Conservation (phyloP, 1,140 invertebrate genomes). For the Lycorma delicatula region DNA sequence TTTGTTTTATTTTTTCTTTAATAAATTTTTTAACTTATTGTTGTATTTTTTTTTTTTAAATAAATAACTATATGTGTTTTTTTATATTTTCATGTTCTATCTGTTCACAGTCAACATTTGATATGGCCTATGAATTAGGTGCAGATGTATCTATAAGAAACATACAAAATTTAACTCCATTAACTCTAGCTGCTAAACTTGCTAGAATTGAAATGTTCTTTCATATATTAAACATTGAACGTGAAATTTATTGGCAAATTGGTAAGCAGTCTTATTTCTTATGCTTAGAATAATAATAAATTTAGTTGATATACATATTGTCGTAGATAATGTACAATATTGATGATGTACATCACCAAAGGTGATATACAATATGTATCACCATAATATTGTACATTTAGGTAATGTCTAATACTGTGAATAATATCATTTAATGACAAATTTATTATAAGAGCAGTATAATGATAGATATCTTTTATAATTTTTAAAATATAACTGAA, state of each 20-base stretch:
- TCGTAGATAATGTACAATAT: too few species aligned
- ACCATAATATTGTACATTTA: too few species aligned
- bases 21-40: neutral
- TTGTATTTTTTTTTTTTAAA: neutral
- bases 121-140: conserved; percentile 88
- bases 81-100: neutral
- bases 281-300: conserved; percentile 9
- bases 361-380: too few species aligned
- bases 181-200: conserved; percentile 89
- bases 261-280: conserved; percentile 40
- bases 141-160: conserved; percentile 79
- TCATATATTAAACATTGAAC: conserved; percentile 87
- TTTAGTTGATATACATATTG: too few species aligned
- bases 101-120: conserved; percentile 79
- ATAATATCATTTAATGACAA: too few species aligned
- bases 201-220: conserved; percentile 91
- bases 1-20: neutral
- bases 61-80: neutral
- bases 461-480: too few species aligned
- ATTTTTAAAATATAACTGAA: too few species aligned
- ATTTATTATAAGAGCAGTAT: too few species aligned
- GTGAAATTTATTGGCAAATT: conserved; percentile 96
- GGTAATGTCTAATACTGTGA: too few species aligned
- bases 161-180: conserved; percentile 77
- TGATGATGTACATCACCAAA: too few species aligned